phyloP scores from a whole-genome alignment of 2,797 vertebrate species.

The Pseudochaenichthys georgianus region DNA sequence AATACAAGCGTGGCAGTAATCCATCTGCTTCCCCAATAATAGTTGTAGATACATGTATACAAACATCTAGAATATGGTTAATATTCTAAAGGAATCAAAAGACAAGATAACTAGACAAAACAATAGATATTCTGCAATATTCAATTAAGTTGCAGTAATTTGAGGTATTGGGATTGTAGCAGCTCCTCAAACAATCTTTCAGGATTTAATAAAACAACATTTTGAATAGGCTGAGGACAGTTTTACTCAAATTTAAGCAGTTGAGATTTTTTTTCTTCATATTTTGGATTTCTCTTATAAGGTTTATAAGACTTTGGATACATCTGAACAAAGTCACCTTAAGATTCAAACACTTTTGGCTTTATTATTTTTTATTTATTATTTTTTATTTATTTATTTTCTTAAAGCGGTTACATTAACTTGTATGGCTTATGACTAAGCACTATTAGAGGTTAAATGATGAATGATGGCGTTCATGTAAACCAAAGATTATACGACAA shows the following conservation, averaged over 20 bases:
- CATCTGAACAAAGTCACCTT: neutral
- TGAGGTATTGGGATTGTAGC: neutral
- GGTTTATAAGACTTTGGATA: neutral
- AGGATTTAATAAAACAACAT: neutral
- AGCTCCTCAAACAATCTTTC: neutral
- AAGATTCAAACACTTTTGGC: neutral
- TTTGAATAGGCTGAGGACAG: neutral
- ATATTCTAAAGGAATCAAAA: neutral
- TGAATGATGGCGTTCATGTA: neutral
- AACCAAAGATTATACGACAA: neutral
- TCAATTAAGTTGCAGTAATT: neutral
- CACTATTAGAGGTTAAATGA: neutral
- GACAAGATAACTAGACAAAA: neutral
- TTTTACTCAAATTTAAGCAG: neutral
- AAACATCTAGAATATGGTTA: neutral
- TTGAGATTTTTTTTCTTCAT: neutral
- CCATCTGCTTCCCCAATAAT: constrained; percentile 8
- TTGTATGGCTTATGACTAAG: neutral
- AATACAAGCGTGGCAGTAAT: constrained; percentile 7
- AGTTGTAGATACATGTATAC: neutral
- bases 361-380: too few relatives aligned
- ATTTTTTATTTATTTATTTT: too few relatives aligned
- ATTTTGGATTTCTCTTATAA: too few relatives aligned
- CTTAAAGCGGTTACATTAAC: too few relatives aligned
- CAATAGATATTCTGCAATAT: neutral